Base-by-base conservation (phyloP, 1,140 invertebrate genomes). In the Drosophila bifasciata region DNA sequence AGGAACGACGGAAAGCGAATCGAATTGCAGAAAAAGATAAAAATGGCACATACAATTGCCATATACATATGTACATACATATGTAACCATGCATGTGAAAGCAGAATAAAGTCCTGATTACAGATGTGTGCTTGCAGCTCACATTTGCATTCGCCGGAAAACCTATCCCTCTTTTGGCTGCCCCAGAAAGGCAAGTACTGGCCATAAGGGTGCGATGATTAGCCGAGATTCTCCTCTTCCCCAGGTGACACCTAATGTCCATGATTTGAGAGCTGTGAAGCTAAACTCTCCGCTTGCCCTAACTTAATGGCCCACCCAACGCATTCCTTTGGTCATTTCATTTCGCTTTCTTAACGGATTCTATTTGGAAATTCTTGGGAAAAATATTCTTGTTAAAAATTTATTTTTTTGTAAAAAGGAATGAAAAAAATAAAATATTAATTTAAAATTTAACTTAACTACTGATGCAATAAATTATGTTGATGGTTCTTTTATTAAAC, bases 1-100 rank as follows among this genome's bases (percentile, higher is more conserved):
- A 68, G 50, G 11, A 23, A 45, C 41, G 32, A 21, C 21, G 62
- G 40, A 68, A 55, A 21, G n/a, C 11, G 62, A 68, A 55, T 68
- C 63, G 66, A 68, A 55, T 67, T 68, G 19, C 61, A 55, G 32
- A 7, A 50, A 68, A 48, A 66, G 28, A 67, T 67, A 23, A 67
- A 68, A 50, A 32, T 50, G 23, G 41, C 25, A 56, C 5, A 23
- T 32, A 45, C 41, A 67, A 21, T 40, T n/a, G n/a, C n/a, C n/a
- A n/a, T n/a, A n/a, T n/a, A n/a, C n/a, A n/a, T n/a, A n/a, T n/a
- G n/a, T n/a, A n/a, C n/a, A n/a, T n/a, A n/a, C n/a, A 40, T 39
- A 61, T 36, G 25, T 15, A 32, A 25, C n/a, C 19, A n/a, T 48
- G 32, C 43, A 28, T 23, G 58, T 21, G 21, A 67, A 40, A 53